phyloP scores from a whole-genome alignment of 2,888 invertebrate species.

The Erynnis tages region DNA sequence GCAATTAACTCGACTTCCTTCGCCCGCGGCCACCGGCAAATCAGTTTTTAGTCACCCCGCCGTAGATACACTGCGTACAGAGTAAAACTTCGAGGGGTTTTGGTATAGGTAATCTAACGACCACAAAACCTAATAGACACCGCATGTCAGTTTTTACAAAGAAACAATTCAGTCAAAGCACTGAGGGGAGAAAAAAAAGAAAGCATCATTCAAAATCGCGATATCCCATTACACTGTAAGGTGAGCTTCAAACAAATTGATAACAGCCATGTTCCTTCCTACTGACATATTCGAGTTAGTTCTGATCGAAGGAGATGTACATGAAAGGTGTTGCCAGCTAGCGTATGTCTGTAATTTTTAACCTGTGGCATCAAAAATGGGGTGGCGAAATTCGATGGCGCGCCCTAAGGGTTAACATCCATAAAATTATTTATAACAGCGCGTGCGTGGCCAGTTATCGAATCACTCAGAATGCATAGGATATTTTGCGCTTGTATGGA shows the following conservation, averaged over 20 bases:
- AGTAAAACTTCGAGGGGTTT: conserved; percentile 1
- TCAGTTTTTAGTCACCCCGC: conserved; percentile 57
- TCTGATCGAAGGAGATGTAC: no score
- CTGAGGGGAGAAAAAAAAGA: no score
- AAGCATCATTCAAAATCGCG: no score
- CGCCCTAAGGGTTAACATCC: conserved; percentile 51
- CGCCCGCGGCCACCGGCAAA: conserved; percentile 65
- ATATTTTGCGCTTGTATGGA: conserved; percentile 56
- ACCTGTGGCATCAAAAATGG: conserved; percentile 34
- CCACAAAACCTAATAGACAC: no score
- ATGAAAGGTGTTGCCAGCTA: not conserved
- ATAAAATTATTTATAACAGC: conserved; percentile 61
- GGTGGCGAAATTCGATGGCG: conserved; percentile 50
- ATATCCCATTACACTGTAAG: no score
- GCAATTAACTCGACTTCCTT: conserved; percentile 71
- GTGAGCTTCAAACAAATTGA: no score
- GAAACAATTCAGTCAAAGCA: no score
- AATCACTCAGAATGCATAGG: conserved; percentile 69
- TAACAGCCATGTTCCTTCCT: no score
- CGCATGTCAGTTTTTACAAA: no score
- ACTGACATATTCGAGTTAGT: no score
- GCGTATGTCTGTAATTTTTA: conserved; percentile 26
- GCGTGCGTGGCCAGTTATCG: conserved; percentile 57
- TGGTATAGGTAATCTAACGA: no score
- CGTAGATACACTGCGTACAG: conserved; percentile 19